Conservation (phyloP, 2,113 vertebrate species). For the Nycticryphes semicollaris region DNA sequence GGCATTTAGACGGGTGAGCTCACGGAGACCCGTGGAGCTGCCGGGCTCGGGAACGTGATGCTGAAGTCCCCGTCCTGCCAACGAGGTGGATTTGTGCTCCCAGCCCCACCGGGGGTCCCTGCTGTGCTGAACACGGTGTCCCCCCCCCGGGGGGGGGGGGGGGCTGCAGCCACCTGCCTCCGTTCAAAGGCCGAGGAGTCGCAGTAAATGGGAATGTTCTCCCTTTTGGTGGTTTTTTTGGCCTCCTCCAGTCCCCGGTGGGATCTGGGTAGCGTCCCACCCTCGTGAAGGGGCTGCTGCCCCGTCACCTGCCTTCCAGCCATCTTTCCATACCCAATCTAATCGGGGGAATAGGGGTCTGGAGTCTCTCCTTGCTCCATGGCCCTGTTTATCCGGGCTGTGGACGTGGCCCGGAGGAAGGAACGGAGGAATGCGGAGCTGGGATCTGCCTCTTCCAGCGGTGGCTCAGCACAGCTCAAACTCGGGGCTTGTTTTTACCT, state of each 20-base stretch:
- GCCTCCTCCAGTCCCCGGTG: neutral
- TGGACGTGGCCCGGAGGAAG: conserved; percentile 7
- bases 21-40: fast-evolving
- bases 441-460: neutral
- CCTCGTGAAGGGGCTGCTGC: neutral
- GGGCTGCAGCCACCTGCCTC: neutral
- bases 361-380: neutral
- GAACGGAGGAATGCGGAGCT: conserved; percentile 14
- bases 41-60: fast-evolving
- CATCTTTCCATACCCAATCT: fast-evolving
- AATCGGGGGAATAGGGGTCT: neutral
- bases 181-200: fast-evolving
- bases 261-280: fast-evolving
- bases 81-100: neutral
- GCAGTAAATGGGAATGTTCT: neutral
- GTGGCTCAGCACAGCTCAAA: neutral
- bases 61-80: neutral
- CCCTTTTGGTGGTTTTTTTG: neutral
- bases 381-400: neutral
- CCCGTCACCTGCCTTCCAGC: neutral
- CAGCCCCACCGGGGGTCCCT: neutral
- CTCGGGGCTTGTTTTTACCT: neutral
- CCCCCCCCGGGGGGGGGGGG: neutral
- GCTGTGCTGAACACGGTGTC: neutral
- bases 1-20: neutral